Evolutionary conservation across 2,888 invertebrate species (phyloP).

Genomic region (Orchesellides sinensis): DNA sequence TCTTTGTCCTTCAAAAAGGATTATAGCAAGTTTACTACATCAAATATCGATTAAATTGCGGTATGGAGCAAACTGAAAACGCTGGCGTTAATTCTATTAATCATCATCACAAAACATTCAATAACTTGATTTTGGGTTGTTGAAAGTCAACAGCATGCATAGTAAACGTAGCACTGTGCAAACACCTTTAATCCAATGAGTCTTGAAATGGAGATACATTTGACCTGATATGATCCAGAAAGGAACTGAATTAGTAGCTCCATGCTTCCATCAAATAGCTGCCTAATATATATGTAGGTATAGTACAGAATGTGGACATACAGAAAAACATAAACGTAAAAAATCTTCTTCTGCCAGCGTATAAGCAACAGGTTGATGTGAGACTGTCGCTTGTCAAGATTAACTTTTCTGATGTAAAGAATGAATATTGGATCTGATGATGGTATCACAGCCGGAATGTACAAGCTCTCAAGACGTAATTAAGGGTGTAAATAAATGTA

Average conservation of each 20-base stretch:
- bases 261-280: too few relatives aligned
- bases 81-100: too few relatives aligned
- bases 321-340: too few relatives aligned
- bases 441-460: conserved; percentile 33
- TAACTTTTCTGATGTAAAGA: conserved; percentile 15
- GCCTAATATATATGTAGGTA: too few relatives aligned
- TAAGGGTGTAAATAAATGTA: conserved; percentile 58
- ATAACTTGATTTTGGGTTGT: too few relatives aligned
- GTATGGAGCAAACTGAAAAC: too few relatives aligned
- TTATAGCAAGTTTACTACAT: not conserved
- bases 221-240: too few relatives aligned
- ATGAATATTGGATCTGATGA: conserved; percentile 50
- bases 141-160: not conserved
- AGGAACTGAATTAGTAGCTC: too few relatives aligned
- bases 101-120: too few relatives aligned
- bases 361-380: conserved; percentile 23
- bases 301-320: too few relatives aligned
- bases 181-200: not conserved
- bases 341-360: too few relatives aligned
- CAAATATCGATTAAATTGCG: not conserved
- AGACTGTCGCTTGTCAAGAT: conserved; percentile 33
- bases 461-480: conserved; percentile 42
- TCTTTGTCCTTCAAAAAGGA: not conserved
- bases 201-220: not conserved
- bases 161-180: not conserved